These are phyloP conservation scores for Scaptomyza graminum DNA, from an alignment of 1,140 invertebrate genomes.

Conservation along the genomic window DNA sequence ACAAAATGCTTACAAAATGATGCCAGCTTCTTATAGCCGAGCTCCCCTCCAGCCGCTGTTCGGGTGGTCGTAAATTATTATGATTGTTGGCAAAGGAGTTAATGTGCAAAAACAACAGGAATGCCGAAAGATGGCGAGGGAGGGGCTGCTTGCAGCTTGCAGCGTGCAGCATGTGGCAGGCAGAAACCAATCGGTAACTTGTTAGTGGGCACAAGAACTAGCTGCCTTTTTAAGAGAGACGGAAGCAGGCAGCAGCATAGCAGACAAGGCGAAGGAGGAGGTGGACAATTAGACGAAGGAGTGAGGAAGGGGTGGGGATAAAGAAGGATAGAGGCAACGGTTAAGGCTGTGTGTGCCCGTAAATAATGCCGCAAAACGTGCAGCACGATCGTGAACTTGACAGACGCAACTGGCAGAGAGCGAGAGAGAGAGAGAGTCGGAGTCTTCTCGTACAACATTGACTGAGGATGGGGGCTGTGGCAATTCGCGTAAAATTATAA, in stretches of 20 bases:
- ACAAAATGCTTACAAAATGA: conserved; percentile 69
- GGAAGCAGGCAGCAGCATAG: not conserved
- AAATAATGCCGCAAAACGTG: conserved; percentile 75
- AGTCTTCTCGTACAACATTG: conserved; percentile 7
- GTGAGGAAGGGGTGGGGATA: not conserved
- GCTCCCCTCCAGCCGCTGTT: conserved; percentile 42
- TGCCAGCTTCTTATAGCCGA: conserved; percentile 26
- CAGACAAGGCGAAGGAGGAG: not conserved
- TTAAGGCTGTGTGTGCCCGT: conserved; percentile 44
- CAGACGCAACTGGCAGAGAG: conserved; percentile 34
- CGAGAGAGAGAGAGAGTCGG: conserved; percentile 7
- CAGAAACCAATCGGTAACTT: conserved; percentile 66
- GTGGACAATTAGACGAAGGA: not conserved
- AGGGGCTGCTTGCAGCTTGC: not conserved
- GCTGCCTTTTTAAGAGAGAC: conserved; percentile 15
- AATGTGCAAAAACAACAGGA: conserved; percentile 60
- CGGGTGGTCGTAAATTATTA: conserved; percentile 77
- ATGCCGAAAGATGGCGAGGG: not conserved
- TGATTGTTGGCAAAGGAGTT: conserved; percentile 77
- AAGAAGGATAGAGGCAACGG: not conserved
- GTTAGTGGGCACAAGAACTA: conserved; percentile 53
- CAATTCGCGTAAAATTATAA: conserved; percentile 73
- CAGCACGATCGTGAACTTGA: conserved; percentile 69
- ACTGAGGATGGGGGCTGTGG: conserved; percentile 29
- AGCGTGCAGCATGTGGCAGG: conserved; percentile 28